Evolutionary conservation across 1,140 invertebrate species (phyloP).

Genomic region (Drosophila ohnishii): DNA sequence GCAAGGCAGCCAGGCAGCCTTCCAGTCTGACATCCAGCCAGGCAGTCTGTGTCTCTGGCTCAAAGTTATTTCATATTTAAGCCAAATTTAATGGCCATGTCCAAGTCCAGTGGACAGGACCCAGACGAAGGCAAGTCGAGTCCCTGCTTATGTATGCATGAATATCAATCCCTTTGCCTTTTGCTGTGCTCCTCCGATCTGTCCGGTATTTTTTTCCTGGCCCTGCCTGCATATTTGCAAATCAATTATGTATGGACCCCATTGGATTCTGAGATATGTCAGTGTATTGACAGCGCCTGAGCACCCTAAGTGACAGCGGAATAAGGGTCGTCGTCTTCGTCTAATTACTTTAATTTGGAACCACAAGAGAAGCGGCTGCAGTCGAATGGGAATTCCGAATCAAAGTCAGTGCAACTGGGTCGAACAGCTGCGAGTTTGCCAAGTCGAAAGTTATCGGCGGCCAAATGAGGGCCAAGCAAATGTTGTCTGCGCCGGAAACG

Average conservation of each 20-base stretch:
- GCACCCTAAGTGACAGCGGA: conserved; percentile 31
- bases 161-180: conserved; percentile 47
- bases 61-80: conserved; percentile 58
- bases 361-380: conserved; percentile 10
- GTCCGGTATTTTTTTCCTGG: neutral
- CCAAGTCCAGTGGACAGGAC: conserved; percentile 27
- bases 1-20: conserved; percentile 3
- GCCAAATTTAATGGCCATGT: conserved; percentile 63
- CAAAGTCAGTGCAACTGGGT: conserved; percentile 60
- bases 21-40: conserved; percentile 3
- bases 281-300: conserved; percentile 15
- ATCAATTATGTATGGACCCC: conserved; percentile 48
- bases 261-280: conserved; percentile 49
- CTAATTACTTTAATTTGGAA: conserved; percentile 55
- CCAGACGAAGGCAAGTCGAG: conserved; percentile 38
- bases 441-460: conserved; percentile 55
- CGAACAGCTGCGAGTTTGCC: conserved; percentile 49
- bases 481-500: conserved; percentile 72
- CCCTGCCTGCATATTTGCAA: conserved; percentile 39
- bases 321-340: conserved; percentile 19
- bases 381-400: conserved; percentile 47
- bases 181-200: conserved; percentile 24
- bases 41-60: conserved; percentile 13
- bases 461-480: conserved; percentile 60
- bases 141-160: conserved; percentile 60